Conservation (phyloP, 1,140 invertebrate genomes). For the Heliconius congener region DNA sequence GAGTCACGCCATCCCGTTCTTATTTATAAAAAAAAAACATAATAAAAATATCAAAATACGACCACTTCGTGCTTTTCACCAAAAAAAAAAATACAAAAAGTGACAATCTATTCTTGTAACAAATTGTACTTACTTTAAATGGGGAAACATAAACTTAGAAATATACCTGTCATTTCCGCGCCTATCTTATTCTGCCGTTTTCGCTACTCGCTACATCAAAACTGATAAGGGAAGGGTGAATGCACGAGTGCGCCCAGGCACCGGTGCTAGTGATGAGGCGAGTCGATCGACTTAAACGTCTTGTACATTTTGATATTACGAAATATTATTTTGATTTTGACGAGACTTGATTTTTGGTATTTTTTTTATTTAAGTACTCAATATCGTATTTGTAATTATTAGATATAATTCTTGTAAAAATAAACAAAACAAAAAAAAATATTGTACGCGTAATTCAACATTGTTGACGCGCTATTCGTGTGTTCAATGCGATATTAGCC, state of each 20-base stretch:
- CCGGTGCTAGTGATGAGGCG: conserved; percentile 43
- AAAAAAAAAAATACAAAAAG: no score
- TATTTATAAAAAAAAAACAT: no score
- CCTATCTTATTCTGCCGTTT: conserved; percentile 55
- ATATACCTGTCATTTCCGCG: conserved; percentile 59
- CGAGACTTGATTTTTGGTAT: no score
- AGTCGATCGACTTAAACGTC: background rate
- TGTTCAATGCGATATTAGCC: background rate
- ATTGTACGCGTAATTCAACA: no score
- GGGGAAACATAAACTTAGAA: conserved; percentile 51
- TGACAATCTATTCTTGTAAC: background rate
- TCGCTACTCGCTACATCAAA: conserved; percentile 63
- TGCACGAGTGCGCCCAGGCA: conserved; percentile 76
- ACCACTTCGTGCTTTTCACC: no score
- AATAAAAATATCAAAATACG: no score
- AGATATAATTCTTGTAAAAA: no score
- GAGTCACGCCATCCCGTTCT: no score
- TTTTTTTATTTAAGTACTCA: no score
- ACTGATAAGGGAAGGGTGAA: conserved; percentile 79
- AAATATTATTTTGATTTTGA: background rate
- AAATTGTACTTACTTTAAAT: background rate
- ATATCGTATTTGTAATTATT: no score
- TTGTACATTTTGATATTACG: background rate
- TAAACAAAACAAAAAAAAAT: no score
- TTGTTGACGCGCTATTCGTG: background rate